Base-by-base conservation (phyloP, 2,113 vertebrate species). In the Pholis gunnellus region DNA sequence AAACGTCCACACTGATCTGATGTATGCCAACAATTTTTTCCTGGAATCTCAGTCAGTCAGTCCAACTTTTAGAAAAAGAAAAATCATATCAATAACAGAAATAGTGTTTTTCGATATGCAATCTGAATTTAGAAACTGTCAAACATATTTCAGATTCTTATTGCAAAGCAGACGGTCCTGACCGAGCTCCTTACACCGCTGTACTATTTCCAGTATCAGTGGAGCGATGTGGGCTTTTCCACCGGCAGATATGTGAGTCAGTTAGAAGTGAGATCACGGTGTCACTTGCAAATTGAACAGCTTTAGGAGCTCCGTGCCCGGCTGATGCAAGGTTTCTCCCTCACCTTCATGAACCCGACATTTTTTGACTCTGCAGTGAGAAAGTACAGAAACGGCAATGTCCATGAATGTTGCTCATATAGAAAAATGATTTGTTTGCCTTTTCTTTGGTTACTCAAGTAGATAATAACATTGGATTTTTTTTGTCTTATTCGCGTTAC, bases 251-350 rank as follows among this genome's bases (percentile, higher is more conserved):
- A 38, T 69, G 73, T 25, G 74, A 73, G 38, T 52, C 69, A 57
- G 42, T 46, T 34, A n/a, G 68, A 56, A 9, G 36, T 9, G 72
- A 77, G 56, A 72, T 79, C 78, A 46, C 7, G 14, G 38, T 78
- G 65, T 78, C 72, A 75, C 31, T 70, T 68, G 70, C 65, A 81
- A 80, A 75, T 40, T 80, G 68, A 78, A 52, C 77, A 67, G 40
- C 79, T 75, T 69, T 13, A 18, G 29, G 57, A 69, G 44, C 64
- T 29, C 7, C 48, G 3, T 54, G 29, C 29, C 44, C 6, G 22
- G 1, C 56, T 2, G n/a, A 40, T 4, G 68, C 44, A 17, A 54
- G 31, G 50, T 48, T 66, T 50, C 8, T 9, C 6, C 20, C 18
- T 65, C 9, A 17, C 11, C 61, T 4, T n/a, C 4, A 1, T 29